Conservation (phyloP, 2,888 invertebrate genomes). For the Arctia plantaginis region DNA sequence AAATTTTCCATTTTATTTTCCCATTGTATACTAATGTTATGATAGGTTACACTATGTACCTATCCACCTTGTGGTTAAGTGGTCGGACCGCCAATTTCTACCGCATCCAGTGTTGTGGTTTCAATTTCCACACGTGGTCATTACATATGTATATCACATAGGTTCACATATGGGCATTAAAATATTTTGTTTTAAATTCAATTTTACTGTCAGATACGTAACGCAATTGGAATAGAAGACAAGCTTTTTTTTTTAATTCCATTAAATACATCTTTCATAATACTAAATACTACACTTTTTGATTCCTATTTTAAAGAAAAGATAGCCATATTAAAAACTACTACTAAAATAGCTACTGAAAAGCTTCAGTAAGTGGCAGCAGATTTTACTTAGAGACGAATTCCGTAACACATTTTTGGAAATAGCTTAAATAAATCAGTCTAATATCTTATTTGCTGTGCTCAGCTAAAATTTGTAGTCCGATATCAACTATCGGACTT, state of each 20-base stretch:
- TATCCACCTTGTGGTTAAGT: background rate
- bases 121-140: background rate
- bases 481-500: background rate
- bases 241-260: no score
- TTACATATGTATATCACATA: no score
- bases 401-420: background rate
- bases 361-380: background rate
- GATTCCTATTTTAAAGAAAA: background rate
- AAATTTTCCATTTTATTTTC: background rate
- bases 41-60: background rate
- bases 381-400: background rate
- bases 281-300: background rate
- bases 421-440: background rate
- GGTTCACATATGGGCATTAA: no score
- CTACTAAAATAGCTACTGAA: background rate
- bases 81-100: background rate
- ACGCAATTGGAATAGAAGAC: no score
- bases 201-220: no score
- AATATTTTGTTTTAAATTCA: no score
- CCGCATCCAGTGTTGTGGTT: background rate
- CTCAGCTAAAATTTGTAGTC: background rate
- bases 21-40: background rate
- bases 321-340: background rate
- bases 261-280: no score
- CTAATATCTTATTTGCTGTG: background rate